phyloP scores from a whole-genome alignment of 1,140 invertebrate genomes.

The Notospermus geniculatus region DNA sequence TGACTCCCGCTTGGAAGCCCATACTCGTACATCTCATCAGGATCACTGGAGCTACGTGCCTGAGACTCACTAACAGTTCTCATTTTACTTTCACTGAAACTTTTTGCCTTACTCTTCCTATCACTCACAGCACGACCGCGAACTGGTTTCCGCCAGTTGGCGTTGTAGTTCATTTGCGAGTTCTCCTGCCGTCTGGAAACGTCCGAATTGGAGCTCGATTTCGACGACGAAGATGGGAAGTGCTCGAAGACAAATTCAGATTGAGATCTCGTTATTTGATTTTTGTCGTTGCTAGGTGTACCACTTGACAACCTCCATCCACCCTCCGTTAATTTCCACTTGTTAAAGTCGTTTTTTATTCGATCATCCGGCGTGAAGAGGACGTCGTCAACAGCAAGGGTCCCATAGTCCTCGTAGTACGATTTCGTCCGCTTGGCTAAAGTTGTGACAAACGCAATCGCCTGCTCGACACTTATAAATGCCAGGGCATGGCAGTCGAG shows the following conservation, averaged over 20 bases:
- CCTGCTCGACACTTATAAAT: background rate
- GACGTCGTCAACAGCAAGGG: background rate
- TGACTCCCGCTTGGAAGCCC: background rate
- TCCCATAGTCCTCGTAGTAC: slow-evolving; percentile 5
- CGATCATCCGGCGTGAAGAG: background rate
- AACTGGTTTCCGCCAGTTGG: background rate
- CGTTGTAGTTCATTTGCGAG: background rate
- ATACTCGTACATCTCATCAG: slow-evolving; percentile 1
- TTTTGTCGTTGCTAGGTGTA: background rate
- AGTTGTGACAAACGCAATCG: background rate
- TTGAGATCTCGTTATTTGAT: too few relatives aligned
- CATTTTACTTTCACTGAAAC: too few relatives aligned
- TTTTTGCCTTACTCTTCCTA: too few relatives aligned
- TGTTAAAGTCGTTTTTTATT: background rate
- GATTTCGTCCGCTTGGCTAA: background rate
- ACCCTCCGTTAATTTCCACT: slow-evolving; percentile 1
- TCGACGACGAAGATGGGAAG: background rate
- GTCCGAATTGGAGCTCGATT: background rate
- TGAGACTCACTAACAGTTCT: too few relatives aligned
- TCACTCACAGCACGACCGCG: background rate
- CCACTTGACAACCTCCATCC: background rate
- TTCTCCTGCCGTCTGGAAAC: background rate
- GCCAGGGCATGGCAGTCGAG: background rate
- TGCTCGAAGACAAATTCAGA: too few relatives aligned
- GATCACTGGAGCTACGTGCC: too few relatives aligned